Percentiles rank a stretch among this genome's conserved stretches.
These are phyloP conservation scores for Enteromius viviparus DNA, from an alignment of 2,797 vertebrate genomes.

Conservation along the genomic window DNA sequence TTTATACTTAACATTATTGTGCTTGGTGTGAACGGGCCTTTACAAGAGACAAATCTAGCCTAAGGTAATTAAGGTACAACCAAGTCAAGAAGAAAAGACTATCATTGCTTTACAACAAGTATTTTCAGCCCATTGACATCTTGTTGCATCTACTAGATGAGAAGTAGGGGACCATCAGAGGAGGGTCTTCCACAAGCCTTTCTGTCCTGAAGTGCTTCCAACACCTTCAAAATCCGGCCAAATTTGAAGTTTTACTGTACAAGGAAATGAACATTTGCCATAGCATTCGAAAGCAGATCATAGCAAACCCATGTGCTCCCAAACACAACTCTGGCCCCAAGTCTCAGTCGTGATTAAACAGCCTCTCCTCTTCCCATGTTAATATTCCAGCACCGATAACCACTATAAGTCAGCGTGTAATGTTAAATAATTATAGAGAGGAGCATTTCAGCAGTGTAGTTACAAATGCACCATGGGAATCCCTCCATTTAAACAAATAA, in stretches of 20 bases:
- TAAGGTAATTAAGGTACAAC: neutral
- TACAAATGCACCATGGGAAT: conserved; percentile 98
- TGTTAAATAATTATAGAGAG: conserved; percentile 99
- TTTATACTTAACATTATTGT: no score
- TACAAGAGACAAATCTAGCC: no score
- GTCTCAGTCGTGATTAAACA: conserved; percentile 80
- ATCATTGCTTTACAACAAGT: neutral
- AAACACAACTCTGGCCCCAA: conserved; percentile 55
- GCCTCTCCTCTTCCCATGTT: conserved; percentile 83
- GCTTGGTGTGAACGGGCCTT: no score
- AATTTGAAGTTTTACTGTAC: neutral
- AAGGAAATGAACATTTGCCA: conserved; percentile 13
- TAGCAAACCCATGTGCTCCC: conserved; percentile 25
- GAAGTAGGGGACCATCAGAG: neutral
- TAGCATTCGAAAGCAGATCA: conserved; percentile 25
- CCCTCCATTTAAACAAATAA: conserved; percentile 99
- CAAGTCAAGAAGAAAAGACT: neutral
- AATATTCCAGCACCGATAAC: conserved; percentile 97
- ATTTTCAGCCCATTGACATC: neutral
- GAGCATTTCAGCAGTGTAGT: conserved; percentile 94
- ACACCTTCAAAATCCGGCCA: neutral
- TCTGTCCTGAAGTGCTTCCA: neutral
- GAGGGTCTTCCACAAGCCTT: neutral
- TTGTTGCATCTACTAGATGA: neutral
- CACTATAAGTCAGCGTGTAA: conserved; percentile 97